Conservation (phyloP, 1,140 invertebrate genomes). For the Protaetia brevitarsis region DNA sequence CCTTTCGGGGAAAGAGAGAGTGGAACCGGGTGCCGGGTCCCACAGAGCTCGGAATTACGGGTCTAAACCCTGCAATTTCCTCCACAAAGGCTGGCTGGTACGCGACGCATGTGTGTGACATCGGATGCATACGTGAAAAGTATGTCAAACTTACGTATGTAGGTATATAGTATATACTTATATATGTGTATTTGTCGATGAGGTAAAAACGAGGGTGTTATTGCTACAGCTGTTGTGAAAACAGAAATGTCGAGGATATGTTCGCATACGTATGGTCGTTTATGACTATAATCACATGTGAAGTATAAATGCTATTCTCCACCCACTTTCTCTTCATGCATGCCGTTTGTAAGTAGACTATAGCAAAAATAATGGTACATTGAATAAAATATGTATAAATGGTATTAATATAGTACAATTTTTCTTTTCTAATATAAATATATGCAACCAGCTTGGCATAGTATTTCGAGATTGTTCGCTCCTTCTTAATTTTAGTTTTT, state of each 20-base stretch:
- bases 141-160: background rate
- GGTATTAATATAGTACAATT: too few relatives aligned
- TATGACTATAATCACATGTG: too few relatives aligned
- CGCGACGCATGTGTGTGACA: conserved; percentile 37
- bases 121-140: conserved; percentile 27
- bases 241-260: background rate
- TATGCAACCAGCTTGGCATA: too few relatives aligned
- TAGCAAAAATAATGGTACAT: too few relatives aligned
- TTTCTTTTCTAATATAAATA: too few relatives aligned
- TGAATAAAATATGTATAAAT: too few relatives aligned
- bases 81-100: conserved; percentile 42
- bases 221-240: background rate
- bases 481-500: too few relatives aligned
- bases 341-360: too few relatives aligned
- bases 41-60: conserved; percentile 42
- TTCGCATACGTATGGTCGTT: background rate
- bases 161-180: too few relatives aligned
- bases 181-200: background rate
- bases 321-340: too few relatives aligned
- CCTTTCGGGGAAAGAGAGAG: conserved; percentile 36
- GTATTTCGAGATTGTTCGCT: too few relatives aligned
- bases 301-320: too few relatives aligned
- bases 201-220: background rate
- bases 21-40: conserved; percentile 41
- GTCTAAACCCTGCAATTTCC: conserved; percentile 44